A percentile compares a stretch with the other conserved stretches of the same genome.
Evolutionary conservation across 2,797 vertebrate species (phyloP).

Genomic region (Pseudochromis fuscus): DNA sequence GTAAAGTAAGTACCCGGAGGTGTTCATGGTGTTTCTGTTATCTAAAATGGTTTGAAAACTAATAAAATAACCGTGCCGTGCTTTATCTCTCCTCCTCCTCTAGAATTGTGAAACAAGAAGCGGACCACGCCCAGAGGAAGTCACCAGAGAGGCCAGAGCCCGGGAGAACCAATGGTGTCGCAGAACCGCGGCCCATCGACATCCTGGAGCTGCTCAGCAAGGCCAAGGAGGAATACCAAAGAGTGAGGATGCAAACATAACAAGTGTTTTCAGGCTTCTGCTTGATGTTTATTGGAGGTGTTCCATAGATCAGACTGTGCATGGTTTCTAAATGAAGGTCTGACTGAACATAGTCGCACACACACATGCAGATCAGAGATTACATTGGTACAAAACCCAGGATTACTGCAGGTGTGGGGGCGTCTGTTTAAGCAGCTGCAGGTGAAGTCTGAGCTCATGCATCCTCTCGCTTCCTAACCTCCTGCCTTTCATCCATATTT

Average conservation of each 20-base stretch:
- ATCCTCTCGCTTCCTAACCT: too few relatives aligned
- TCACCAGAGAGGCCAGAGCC: conserved; percentile 86
- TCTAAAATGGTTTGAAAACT: too few relatives aligned
- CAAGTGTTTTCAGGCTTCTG: background rate
- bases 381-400: conserved; percentile 18
- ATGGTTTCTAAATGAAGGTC: background rate
- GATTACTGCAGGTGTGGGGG: conserved; percentile 31
- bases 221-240: conserved; percentile 97
- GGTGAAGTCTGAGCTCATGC: conserved; percentile 5
- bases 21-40: background rate
- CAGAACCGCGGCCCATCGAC: conserved; percentile 88
- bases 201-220: conserved; percentile 97
- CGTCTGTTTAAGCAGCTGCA: background rate
- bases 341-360: background rate
- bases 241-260: conserved; percentile 82
- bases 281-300: background rate
- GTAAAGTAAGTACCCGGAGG: conserved; percentile 88
- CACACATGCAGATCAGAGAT: conserved; percentile 4
- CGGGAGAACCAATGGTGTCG: conserved; percentile 87
- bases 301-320: too few relatives aligned
- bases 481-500: too few relatives aligned
- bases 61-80: too few relatives aligned
- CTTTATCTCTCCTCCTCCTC: conserved; percentile 2
- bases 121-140: conserved; percentile 86
- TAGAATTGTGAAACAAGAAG: conserved; percentile 95